Evolutionary conservation across 1,140 invertebrate genomes (phyloP), one percentile per base, ranked within the genome.

Genomic region (Metopolophium dirhodum): DNA sequence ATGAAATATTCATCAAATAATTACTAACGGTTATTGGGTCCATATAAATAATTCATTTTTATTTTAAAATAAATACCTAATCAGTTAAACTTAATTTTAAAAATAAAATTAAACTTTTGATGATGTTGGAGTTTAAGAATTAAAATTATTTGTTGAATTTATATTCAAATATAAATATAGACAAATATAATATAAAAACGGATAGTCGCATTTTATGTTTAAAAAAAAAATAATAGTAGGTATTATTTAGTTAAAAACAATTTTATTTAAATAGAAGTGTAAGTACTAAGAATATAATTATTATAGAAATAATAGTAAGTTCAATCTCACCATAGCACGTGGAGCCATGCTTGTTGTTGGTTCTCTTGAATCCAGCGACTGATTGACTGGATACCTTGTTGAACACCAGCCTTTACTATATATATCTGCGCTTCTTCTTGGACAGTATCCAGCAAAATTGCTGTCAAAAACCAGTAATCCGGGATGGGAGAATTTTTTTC

Each of bases 391-490:
- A 93, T 93, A 54, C 49, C 7, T 41, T 8, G 11, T 85, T 18
- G 68, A 23, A 54, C 89, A 41, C 26, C 47, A 11, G 68, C 90
- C 11, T 93, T 93, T 93, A 86, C 35, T 93, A 93, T 93, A 85
- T 93, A 93, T 93, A 93, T 57, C 49, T 9, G 77, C 49, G 49
- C 77, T 85, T 82, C 49, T 85, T 85, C 68, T 93, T 86, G 91
- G 91, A 93, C 77, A 6, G 91, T 54, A 6, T 93, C 91, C 91
- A 86, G 91, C 45, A 41, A 57, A 45, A 93, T 22, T 57, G 86
- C 30, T 85, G 49, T 93, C 91, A 22, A 93, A 93, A 85, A 93
- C 91, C 91, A 57, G 77, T 93, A 93, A 93, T 85, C 91, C 49
- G 82, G 77, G 35, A 93, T 30, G 91, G 51, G 49, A 86, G 82